These are phyloP conservation scores for Phorcus lineatus DNA, from an alignment of 2,888 invertebrate genomes.

Conservation along the genomic window DNA sequence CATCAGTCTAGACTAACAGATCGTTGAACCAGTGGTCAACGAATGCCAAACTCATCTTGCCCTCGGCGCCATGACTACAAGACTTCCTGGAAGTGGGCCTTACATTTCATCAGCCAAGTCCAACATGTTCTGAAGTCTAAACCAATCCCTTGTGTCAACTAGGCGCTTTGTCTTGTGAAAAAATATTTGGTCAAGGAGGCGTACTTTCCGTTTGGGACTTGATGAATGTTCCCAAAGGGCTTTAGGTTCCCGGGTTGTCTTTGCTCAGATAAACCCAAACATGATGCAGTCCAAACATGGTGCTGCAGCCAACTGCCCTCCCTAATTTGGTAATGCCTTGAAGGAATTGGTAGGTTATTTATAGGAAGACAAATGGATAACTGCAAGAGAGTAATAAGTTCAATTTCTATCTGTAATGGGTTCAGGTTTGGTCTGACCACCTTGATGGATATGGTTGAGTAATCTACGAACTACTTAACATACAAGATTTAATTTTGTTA, in stretches of 20 bases:
- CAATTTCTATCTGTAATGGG: slow-evolving; percentile 7
- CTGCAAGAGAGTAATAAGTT: slow-evolving; percentile 11
- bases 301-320: background rate
- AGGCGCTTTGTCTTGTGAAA: background rate
- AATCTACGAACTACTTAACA: too few species aligned
- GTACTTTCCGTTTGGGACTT: background rate
- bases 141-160: background rate
- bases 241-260: background rate
- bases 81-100: background rate
- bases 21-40: too few species aligned
- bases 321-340: background rate
- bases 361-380: slow-evolving; percentile 1
- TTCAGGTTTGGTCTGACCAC: background rate
- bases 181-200: background rate
- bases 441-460: background rate
- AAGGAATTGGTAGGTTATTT: slow-evolving; percentile 6
- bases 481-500: too few species aligned
- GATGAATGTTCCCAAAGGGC: background rate
- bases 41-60: too few species aligned
- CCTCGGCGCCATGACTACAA: too few species aligned
- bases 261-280: background rate
- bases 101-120: background rate
- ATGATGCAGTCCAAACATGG: too few species aligned
- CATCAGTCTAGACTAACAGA: too few species aligned
- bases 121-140: background rate